phyloP scores from a whole-genome alignment of 2,797 vertebrate genomes.

The Hydrolagus colliei region DNA sequence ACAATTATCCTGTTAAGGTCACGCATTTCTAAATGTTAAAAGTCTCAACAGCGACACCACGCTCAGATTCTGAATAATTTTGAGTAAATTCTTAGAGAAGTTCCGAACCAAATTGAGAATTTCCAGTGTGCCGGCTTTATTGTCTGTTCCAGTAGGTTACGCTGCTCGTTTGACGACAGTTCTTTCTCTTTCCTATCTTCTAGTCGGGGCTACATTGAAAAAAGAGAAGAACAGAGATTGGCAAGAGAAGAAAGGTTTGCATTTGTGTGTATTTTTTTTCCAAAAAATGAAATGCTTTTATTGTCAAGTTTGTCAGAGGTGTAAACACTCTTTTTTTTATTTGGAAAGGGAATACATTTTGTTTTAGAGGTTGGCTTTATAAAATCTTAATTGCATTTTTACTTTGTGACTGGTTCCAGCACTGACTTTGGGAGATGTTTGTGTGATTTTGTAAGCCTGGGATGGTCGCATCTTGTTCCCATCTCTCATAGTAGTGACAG shows the following conservation, averaged over 20 bases:
- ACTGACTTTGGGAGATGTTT: background rate
- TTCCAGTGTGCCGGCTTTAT: conserved; percentile 8
- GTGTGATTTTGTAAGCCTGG: no score
- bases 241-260: conserved; percentile 87
- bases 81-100: background rate
- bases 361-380: background rate
- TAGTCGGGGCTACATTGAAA: conserved; percentile 82
- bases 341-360: background rate
- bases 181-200: conserved; percentile 40
- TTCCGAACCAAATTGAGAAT: no score
- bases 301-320: background rate
- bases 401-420: background rate
- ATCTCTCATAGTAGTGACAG: no score
- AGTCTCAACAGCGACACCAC: background rate
- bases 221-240: conserved; percentile 81
- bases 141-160: conserved; percentile 36
- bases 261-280: conserved; percentile 36
- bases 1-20: background rate
- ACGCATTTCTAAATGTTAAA: background rate
- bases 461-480: no score
- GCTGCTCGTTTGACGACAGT: conserved; percentile 43
- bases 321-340: background rate
- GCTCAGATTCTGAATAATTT: background rate
- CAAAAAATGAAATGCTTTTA: no score
- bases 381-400: background rate